Evolutionary conservation across 2,888 invertebrate species (phyloP).

Genomic region (Lochmaea capreae): DNA sequence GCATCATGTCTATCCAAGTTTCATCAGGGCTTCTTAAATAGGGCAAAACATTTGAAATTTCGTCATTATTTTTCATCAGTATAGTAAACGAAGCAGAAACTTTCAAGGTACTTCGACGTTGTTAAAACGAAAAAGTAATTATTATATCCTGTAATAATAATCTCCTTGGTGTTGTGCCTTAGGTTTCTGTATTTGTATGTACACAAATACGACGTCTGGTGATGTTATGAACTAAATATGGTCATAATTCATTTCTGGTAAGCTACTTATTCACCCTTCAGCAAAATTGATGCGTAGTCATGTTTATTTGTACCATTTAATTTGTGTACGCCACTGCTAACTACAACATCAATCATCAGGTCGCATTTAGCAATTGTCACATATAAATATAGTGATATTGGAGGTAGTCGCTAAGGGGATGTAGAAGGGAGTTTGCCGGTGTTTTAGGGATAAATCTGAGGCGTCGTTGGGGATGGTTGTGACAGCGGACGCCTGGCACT

Average conservation of each 20-base stretch:
- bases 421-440: slow-evolving; percentile 14
- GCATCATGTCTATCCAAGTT: not conserved
- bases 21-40: slow-evolving; percentile 2
- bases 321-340: slow-evolving; percentile 8
- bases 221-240: too few species aligned
- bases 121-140: not conserved
- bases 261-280: too few species aligned
- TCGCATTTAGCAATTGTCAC: slow-evolving; percentile 27
- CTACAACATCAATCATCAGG: not conserved
- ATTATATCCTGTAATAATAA: not conserved
- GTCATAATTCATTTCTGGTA: too few species aligned
- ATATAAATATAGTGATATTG: slow-evolving; percentile 4
- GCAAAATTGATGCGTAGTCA: too few species aligned
- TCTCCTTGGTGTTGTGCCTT: too few species aligned
- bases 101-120: not conserved
- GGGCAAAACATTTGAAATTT: not conserved
- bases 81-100: slow-evolving; percentile 3
- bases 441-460: slow-evolving; percentile 30
- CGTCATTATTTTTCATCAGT: slow-evolving; percentile 5
- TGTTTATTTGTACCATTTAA: not conserved
- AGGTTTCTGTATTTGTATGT: too few species aligned
- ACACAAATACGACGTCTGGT: too few species aligned
- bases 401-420: slow-evolving; percentile 5
- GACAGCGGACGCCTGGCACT: slow-evolving; percentile 55
- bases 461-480: slow-evolving; percentile 54